Percentiles rank a stretch among this genome's conserved stretches.
phyloP scores from a whole-genome alignment of 1,140 invertebrate genomes.

The Rhopalosiphum maidis region DNA sequence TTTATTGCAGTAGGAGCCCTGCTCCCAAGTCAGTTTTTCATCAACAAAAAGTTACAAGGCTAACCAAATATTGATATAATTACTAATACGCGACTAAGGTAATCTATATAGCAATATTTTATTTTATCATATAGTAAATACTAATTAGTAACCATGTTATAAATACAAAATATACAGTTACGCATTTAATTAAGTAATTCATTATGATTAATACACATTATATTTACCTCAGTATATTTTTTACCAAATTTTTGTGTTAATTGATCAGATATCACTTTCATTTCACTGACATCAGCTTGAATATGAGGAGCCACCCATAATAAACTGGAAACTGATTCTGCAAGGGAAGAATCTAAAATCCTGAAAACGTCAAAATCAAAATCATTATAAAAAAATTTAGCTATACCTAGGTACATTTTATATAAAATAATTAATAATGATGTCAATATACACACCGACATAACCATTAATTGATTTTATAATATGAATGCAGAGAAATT shows the following conservation, averaged over 20 bases:
- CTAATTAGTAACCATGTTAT: background rate
- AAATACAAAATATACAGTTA: too few species aligned
- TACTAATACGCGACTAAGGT: too few species aligned
- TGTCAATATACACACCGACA: too few species aligned
- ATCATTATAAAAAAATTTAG: background rate
- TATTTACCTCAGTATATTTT: constrained; percentile 76
- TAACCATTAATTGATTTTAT: background rate
- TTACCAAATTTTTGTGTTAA: constrained; percentile 93
- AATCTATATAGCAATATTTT: background rate
- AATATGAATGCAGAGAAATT: background rate
- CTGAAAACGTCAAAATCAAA: constrained; percentile 63
- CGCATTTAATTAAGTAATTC: background rate
- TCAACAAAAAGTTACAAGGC: too few species aligned
- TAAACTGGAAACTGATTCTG: constrained; percentile 93
- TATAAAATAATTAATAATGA: too few species aligned
- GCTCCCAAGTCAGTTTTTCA: too few species aligned
- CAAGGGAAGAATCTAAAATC: constrained; percentile 91
- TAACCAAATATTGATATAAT: too few species aligned
- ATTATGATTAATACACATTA: background rate
- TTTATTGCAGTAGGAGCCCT: too few species aligned
- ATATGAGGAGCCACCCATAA: constrained; percentile 95
- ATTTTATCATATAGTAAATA: background rate
- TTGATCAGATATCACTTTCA: constrained; percentile 92
- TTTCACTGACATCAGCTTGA: constrained; percentile 82
- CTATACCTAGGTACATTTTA: too few species aligned